Evolutionary conservation across 1,140 invertebrate species (phyloP), one percentile per base, ranked within the genome.

Genomic region (Stratiolaelaps scimitus): DNA sequence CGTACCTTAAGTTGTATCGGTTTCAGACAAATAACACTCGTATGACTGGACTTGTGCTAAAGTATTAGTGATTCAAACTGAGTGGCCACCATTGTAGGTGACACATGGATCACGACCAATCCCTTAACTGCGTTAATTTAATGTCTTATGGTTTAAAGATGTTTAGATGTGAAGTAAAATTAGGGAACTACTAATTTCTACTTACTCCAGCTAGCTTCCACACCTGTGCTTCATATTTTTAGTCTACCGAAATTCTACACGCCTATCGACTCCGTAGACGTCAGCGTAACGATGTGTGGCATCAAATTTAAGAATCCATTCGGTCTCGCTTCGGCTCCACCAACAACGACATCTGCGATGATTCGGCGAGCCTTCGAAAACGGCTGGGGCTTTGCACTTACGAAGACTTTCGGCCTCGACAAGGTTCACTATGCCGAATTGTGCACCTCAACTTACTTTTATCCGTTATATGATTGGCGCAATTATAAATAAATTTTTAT

Each of bases 241-340:
- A 60, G 53, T 19, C 72, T 98, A 29, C 95, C 94, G 0, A 84
- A 90, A 72, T 98, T 98, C 74, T 84, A 87, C 74, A 92, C 89
- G 2, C 81, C 89, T 0, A 90, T 98, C 60, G 95, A 98, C 73
- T 80, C 86, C 4, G 92, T 98, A 1, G 94, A 98, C 73, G 76
- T 98, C 1, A 89, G 86, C 64, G 83, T 94, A 6, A 85, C 92
- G 73, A 81, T 98, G 68, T 96, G 92, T 75, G 92, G 92, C 0
- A 75, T 98, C 1, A 86, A 84, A 72, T 98, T 98, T 75, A 84
- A 87, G 74, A 98, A 98, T 80, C 94, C 95, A 0, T 98, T 96
- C 75, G 95, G 95, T 0, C 75, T 98, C 45, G 95, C 95, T 15
- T 95, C 91, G 43, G 95, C 95, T 0, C 91, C 95, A 17, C 94